Percentiles rank a stretch among this genome's conserved stretches.
phyloP scores from a whole-genome alignment of 2,797 vertebrate genomes.

The Dendrocincla fuliginosa region DNA sequence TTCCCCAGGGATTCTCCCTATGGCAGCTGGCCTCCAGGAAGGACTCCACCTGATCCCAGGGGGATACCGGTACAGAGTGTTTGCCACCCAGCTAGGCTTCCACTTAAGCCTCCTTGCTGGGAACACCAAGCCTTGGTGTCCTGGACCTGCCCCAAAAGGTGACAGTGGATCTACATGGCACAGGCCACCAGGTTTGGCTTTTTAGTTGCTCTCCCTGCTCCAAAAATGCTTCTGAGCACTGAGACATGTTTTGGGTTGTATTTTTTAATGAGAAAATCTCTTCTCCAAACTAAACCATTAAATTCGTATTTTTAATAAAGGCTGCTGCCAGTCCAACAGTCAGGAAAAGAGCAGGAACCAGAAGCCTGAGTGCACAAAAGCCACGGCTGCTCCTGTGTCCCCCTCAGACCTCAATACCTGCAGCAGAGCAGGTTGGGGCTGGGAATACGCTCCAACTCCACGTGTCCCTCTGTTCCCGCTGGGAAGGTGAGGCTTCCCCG shows the following conservation, averaged over 20 bases:
- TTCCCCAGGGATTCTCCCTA: not conserved
- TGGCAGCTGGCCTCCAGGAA: not conserved
- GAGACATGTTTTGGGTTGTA: fast-evolving
- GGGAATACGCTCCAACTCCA: not conserved
- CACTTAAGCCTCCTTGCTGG: not conserved
- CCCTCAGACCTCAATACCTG: not conserved
- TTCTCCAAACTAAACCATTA: not conserved
- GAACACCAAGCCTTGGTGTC: fast-evolving
- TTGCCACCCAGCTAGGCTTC: not conserved
- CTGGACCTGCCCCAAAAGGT: not conserved
- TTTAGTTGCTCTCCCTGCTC: not conserved
- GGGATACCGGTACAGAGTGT: not conserved
- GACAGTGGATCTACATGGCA: fast-evolving
- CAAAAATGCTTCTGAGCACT: not conserved
- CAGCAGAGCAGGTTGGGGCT: too few species aligned
- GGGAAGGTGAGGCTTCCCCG: not conserved
- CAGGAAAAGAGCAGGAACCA: not conserved
- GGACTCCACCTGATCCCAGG: not conserved
- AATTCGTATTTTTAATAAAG: not conserved
- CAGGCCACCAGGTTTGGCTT: fast-evolving
- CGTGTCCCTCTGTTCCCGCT: fast-evolving
- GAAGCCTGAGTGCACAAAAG: not conserved
- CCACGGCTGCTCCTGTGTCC: fast-evolving
- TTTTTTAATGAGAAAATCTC: not conserved
- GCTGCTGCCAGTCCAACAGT: not conserved